Conservation (phyloP, 2,888 invertebrate species). For the Baronia brevicornis region DNA sequence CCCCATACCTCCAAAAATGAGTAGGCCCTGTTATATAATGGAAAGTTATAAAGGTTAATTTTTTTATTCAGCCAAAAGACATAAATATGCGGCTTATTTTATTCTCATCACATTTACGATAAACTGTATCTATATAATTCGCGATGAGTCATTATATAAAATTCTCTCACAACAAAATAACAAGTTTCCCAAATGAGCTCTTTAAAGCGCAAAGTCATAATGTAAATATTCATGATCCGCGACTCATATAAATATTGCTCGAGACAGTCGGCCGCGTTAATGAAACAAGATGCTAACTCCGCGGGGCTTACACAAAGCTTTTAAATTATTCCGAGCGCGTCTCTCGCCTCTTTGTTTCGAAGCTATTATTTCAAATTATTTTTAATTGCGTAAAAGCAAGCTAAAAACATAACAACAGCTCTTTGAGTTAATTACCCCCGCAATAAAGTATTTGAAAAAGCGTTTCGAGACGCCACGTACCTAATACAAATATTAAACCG, state of each 20-base stretch:
- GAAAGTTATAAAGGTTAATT: no score
- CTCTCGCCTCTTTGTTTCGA: conserved; percentile 44
- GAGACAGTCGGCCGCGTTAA: conserved; percentile 49
- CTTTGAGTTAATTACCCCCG: conserved; percentile 52
- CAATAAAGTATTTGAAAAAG: conserved; percentile 44
- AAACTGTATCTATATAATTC: no score
- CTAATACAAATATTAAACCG: conserved; percentile 45
- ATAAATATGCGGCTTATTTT: no score
- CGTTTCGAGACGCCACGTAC: conserved; percentile 39
- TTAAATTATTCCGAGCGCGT: conserved; percentile 56
- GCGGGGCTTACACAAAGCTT: conserved; percentile 40
- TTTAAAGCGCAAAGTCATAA: conserved; percentile 33
- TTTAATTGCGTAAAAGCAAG: conserved; percentile 67
- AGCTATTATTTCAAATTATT: conserved; percentile 68
- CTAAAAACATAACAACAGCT: conserved; percentile 54
- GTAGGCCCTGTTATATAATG: no score
- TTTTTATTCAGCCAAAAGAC: no score
- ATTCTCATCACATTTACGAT: no score
- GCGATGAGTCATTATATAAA: no score
- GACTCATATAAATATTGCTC: conserved; percentile 57
- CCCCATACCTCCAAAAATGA: no score
- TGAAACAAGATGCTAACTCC: conserved; percentile 66
- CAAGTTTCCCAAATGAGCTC: conserved; percentile 46
- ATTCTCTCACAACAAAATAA: no score
- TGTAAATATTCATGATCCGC: conserved; percentile 61